A percentile compares a stretch with the other conserved stretches of the same genome.
Evolutionary conservation across 2,888 invertebrate species (phyloP).

Genomic region (Xylota segnis): DNA sequence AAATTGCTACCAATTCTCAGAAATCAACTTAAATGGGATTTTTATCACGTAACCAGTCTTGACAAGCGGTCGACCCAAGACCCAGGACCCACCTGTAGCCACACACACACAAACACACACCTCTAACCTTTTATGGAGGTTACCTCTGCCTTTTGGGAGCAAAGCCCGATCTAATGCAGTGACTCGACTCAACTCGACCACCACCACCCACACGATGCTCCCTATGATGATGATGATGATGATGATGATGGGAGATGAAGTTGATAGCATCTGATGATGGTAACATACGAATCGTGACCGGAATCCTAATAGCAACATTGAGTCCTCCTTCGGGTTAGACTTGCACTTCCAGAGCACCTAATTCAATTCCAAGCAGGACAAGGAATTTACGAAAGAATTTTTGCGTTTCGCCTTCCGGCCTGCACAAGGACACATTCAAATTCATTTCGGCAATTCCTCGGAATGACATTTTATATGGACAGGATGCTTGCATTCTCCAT

Average conservation of each 20-base stretch:
- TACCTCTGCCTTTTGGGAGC: slow-evolving; percentile 32
- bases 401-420: background rate
- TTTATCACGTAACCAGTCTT: slow-evolving; percentile 3
- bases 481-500: slow-evolving; percentile 27
- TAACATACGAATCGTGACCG: slow-evolving; percentile 64
- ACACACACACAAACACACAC: slow-evolving; percentile 16
- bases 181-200: slow-evolving; percentile 22
- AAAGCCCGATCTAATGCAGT: slow-evolving; percentile 13
- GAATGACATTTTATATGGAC: slow-evolving; percentile 13
- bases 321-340: slow-evolving; percentile 30
- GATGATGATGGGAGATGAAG: slow-evolving; percentile 57
- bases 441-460: slow-evolving; percentile 54
- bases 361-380: slow-evolving; percentile 53
- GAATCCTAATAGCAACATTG: slow-evolving; percentile 64
- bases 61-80: background rate
- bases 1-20: slow-evolving; percentile 41
- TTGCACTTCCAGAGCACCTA: slow-evolving; percentile 45
- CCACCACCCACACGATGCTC: slow-evolving; percentile 22
- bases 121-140: slow-evolving; percentile 15
- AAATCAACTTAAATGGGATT: slow-evolving; percentile 29
- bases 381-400: slow-evolving; percentile 33
- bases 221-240: slow-evolving; percentile 41
- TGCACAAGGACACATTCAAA: slow-evolving; percentile 42
- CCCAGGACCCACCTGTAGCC: slow-evolving; percentile 56
- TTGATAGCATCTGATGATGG: slow-evolving; percentile 59